These are phyloP conservation scores for Drosophila infuscata DNA, from an alignment of 2,888 invertebrate species.

Conservation along the genomic window DNA sequence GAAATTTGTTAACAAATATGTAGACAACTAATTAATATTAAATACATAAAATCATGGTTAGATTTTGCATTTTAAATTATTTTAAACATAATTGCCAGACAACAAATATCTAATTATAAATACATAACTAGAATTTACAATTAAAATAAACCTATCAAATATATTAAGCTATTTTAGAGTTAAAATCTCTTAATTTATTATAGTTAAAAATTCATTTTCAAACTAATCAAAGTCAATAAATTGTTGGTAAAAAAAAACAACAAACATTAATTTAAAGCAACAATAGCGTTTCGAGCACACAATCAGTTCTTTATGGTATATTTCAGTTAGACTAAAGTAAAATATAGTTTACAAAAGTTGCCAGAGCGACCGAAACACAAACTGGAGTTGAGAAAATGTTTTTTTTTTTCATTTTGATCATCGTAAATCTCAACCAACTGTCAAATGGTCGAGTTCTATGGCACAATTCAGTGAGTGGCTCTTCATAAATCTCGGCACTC, in stretches of 20 bases:
- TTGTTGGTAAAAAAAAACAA: not conserved
- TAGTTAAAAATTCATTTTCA: not conserved
- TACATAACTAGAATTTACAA: not conserved
- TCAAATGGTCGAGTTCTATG: slow-evolving; percentile 67
- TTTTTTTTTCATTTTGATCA: slow-evolving; percentile 26
- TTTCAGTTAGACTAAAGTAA: not conserved
- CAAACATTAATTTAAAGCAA: not conserved
- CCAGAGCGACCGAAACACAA: slow-evolving; percentile 4
- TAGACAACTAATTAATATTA: not conserved
- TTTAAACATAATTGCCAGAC: not conserved
- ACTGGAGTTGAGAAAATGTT: not conserved
- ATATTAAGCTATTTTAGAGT: not conserved
- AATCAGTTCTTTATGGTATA: not conserved
- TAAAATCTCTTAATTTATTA: not conserved
- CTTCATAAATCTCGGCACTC: slow-evolving; percentile 74
- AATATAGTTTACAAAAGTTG: slow-evolving; percentile 9
- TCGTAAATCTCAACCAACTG: slow-evolving; percentile 80
- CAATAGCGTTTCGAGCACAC: not conserved
- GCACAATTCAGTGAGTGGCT: slow-evolving; percentile 74
- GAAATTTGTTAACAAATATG: not conserved
- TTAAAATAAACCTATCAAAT: not conserved
- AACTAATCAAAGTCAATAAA: not conserved
- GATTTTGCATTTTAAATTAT: too few relatives aligned
- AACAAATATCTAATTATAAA: not conserved
- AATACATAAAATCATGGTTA: not conserved